These are phyloP conservation scores for Apogon hyalosoma DNA, from an alignment of 2,797 vertebrate species.

Conservation along the genomic window DNA sequence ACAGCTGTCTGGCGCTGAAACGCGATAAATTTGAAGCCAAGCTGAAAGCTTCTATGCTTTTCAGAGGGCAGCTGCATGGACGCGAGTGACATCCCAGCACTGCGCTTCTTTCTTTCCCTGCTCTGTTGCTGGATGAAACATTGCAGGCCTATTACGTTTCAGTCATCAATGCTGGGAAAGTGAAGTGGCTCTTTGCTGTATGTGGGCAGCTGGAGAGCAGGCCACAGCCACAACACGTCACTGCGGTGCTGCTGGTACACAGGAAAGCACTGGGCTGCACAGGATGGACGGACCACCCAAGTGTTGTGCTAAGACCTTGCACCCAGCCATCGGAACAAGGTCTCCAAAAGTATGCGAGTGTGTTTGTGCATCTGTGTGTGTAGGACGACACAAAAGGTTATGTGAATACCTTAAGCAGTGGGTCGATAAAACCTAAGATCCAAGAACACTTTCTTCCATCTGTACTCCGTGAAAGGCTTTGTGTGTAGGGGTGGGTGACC, in stretches of 20 bases:
- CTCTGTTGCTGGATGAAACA: slow-evolving; percentile 51
- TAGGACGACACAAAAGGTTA: slow-evolving; percentile 17
- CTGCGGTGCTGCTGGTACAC: slow-evolving; percentile 46
- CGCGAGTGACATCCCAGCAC: slow-evolving; percentile 41
- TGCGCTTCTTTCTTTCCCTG: slow-evolving; percentile 27
- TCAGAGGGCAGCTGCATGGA: slow-evolving; percentile 47
- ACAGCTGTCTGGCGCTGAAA: slow-evolving; percentile 69
- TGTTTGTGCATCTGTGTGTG: slow-evolving; percentile 13
- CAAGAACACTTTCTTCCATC: slow-evolving; percentile 18
- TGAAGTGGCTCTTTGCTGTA: slow-evolving; percentile 62
- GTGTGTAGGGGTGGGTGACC: neutral
- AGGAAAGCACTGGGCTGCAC: slow-evolving; percentile 32
- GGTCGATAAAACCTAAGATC: slow-evolving; percentile 21
- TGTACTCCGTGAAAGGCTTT: slow-evolving; percentile 14
- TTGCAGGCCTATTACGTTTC: slow-evolving; percentile 60
- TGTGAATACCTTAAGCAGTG: slow-evolving; percentile 7
- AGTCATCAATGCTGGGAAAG: slow-evolving; percentile 41
- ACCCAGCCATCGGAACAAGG: slow-evolving; percentile 29
- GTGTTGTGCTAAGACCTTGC: slow-evolving; percentile 41
- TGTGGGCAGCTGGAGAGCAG: slow-evolving; percentile 50
- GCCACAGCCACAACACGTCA: slow-evolving; percentile 48
- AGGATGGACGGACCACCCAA: slow-evolving; percentile 67
- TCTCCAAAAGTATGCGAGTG: slow-evolving; percentile 23
- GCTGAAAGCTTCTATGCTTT: slow-evolving; percentile 43
- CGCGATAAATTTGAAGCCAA: slow-evolving; percentile 52